Evolutionary conservation across 2,888 invertebrate genomes (phyloP), one percentile per base, ranked within the genome.

Genomic region (Nebria salina): DNA sequence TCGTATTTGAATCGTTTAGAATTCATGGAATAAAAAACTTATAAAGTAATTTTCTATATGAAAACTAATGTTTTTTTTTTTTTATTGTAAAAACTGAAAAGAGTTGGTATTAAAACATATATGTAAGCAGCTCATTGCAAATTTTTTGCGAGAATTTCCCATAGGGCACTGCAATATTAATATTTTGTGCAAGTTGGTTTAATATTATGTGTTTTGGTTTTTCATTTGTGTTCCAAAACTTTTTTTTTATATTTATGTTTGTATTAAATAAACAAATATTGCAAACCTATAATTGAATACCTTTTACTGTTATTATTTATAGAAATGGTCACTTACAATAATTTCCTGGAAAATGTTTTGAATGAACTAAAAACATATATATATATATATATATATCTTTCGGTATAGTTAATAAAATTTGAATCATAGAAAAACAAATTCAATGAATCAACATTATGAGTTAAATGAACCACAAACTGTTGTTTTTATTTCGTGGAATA

Each of bases 71-170:
- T n/a, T n/a, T 70, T 70, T 13, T n/a, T 20, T 9, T 34, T 34
- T 34, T 26, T 68, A 15, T 34, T 70, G 0, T 1, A 13, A 13
- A 34, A 34, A 5, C 13, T 7, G 54, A 68, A 75, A 80, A 80
- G 75, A 80, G 80, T 75, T 75, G 79, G 34, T 75, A 80, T 75
- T 79, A 80, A 75, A 80, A 72, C 20, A 20, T 75, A 80, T 75
- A 75, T 75, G 80, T 75, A 80, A 75, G 34, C 80, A 75, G 72
- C 20, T 34, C 41, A 13, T 75, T 68, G 72, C 80, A 80, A 75
- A 75, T 80, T 80, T 80, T 80, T 80, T 70, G 70, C 80, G 66
- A 42, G 70, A 80, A 75, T 80, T 80, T 75, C 80, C 80, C 75
- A 64, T 4, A n/a, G 80, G 75, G 70, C 75, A 70, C 75, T 80